Conservation (phyloP, 1,140 invertebrate genomes). For the Ectropis grisescens region DNA sequence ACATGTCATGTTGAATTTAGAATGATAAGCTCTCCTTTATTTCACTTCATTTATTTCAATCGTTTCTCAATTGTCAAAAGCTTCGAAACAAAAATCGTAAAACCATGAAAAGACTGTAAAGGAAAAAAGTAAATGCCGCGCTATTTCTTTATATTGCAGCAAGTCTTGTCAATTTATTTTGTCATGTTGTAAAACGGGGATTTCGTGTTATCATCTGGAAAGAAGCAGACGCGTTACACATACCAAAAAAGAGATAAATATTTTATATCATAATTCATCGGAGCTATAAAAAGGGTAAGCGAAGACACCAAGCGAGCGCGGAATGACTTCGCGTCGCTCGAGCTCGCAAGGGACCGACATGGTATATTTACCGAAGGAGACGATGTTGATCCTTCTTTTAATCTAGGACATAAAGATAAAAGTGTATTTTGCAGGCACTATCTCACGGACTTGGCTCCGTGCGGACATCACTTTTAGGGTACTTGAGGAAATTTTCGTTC, state of each 20-base stretch:
- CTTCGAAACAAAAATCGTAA: too few species aligned
- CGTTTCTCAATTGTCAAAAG: too few species aligned
- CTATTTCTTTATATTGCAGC: too few species aligned
- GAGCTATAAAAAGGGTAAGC: constrained; percentile 41
- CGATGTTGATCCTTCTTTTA: constrained; percentile 26
- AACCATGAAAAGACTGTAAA: too few species aligned
- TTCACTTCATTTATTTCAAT: too few species aligned
- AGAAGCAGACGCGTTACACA: constrained; percentile 36
- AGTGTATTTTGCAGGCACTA: too few species aligned
- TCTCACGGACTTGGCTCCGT: too few species aligned
- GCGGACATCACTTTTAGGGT: too few species aligned
- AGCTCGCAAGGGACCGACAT: constrained; percentile 18
- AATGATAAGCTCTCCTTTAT: too few species aligned
- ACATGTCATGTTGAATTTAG: too few species aligned
- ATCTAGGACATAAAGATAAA: constrained; percentile 23
- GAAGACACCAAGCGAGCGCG: constrained; percentile 18
- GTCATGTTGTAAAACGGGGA: constrained; percentile 26
- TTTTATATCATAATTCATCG: constrained; percentile 55
- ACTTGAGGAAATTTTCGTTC: too few species aligned
- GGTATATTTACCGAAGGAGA: constrained; percentile 16
- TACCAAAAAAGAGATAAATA: constrained; percentile 47
- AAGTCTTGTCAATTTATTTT: constrained; percentile 16
- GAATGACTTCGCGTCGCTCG: constrained; percentile 30
- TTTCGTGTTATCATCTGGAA: constrained; percentile 36
- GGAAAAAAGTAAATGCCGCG: too few species aligned